Conservation (phyloP, 2,797 vertebrate species). For the Syngnathus rostellatus region DNA sequence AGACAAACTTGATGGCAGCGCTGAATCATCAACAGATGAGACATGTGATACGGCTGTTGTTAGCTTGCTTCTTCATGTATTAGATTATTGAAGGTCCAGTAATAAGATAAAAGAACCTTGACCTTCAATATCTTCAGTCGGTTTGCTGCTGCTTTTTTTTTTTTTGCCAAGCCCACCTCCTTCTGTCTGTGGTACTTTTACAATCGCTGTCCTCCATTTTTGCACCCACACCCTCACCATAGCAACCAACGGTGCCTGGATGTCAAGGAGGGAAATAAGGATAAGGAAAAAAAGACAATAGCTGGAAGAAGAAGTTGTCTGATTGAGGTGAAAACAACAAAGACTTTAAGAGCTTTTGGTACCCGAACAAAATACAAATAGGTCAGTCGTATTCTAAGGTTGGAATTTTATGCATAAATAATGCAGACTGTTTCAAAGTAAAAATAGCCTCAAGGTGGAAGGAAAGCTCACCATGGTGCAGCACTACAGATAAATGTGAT, state of each 20-base stretch:
- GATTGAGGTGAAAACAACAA: conserved; percentile 26
- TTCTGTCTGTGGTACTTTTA: conserved; percentile 1
- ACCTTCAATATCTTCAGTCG: background rate
- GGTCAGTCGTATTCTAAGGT: conserved; percentile 61
- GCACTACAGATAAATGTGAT: conserved; percentile 1
- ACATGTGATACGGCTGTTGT: background rate
- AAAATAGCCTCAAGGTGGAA: conserved; percentile 36
- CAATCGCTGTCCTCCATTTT: conserved; percentile 30
- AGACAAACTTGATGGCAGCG: conserved; percentile 33
- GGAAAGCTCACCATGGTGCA: conserved; percentile 14
- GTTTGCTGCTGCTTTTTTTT: background rate
- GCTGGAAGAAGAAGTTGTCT: conserved; percentile 16
- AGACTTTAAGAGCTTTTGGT: conserved; percentile 35
- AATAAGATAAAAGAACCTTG: background rate
- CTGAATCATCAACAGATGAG: conserved; percentile 47
- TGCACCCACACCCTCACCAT: conserved; percentile 56
- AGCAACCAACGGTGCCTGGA: conserved; percentile 53
- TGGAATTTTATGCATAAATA: conserved; percentile 58
- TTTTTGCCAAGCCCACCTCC: background rate
- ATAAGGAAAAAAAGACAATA: conserved; percentile 3
- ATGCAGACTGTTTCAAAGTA: conserved; percentile 41
- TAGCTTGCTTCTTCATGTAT: background rate
- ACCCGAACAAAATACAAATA: conserved; percentile 57
- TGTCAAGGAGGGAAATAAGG: conserved; percentile 15
- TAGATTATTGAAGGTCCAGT: background rate